phyloP scores from a whole-genome alignment of 2,888 invertebrate genomes.

The Acrobasis repandana region DNA sequence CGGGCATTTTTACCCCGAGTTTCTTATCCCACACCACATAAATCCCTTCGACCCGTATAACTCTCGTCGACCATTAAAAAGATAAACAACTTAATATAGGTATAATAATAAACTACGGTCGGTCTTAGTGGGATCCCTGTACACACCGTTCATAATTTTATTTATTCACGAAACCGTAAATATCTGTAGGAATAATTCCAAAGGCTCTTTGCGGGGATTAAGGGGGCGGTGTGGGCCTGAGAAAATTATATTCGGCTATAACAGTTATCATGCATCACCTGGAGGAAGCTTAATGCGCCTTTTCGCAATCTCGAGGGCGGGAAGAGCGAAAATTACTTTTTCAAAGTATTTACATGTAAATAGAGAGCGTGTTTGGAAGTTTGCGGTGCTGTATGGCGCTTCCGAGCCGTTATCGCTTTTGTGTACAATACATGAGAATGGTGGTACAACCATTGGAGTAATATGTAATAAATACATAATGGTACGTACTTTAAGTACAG shows the following conservation, averaged over 20 bases:
- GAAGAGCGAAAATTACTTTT: slow-evolving; percentile 80
- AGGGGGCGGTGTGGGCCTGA: slow-evolving; percentile 78
- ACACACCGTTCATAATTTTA: slow-evolving; percentile 77
- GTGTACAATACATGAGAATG: background rate
- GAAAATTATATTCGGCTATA: slow-evolving; percentile 83
- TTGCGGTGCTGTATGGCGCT: slow-evolving; percentile 51
- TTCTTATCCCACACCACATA: slow-evolving; percentile 74
- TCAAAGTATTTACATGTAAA: slow-evolving; percentile 83
- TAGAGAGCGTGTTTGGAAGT: slow-evolving; percentile 67
- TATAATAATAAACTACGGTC: slow-evolving; percentile 78
- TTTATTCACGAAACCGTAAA: slow-evolving; percentile 82
- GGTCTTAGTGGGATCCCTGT: slow-evolving; percentile 71
- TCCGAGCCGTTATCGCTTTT: slow-evolving; percentile 25
- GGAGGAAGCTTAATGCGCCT: slow-evolving; percentile 80
- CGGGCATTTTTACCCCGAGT: slow-evolving; percentile 61
- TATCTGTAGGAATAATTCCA: slow-evolving; percentile 80
- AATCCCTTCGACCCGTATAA: slow-evolving; percentile 78
- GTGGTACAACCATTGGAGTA: background rate
- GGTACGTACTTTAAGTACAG: too few species aligned
- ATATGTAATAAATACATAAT: too few species aligned
- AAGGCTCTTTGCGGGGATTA: slow-evolving; percentile 82
- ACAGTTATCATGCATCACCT: slow-evolving; percentile 84
- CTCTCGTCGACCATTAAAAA: slow-evolving; percentile 78
- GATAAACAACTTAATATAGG: slow-evolving; percentile 83
- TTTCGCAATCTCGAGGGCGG: slow-evolving; percentile 82